Conservation (phyloP, 1,140 invertebrate species). For the Cydia pomonella region DNA sequence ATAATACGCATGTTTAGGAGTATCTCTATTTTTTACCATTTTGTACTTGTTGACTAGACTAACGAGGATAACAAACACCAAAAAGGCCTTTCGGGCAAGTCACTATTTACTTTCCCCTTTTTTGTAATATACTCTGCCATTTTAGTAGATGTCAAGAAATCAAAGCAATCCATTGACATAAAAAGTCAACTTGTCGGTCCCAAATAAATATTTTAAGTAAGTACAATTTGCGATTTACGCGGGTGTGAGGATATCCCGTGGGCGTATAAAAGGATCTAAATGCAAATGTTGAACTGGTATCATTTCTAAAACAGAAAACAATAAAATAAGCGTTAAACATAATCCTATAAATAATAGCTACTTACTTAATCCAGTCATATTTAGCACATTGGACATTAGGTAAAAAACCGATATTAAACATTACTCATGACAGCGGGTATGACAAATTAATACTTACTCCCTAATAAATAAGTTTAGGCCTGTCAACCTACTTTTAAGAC, state of each 20-base stretch:
- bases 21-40: too few relatives aligned
- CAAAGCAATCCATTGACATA: conserved; percentile 13
- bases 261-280: conserved; percentile 9
- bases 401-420: background rate
- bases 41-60: too few relatives aligned
- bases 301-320: background rate
- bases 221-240: conserved; percentile 18
- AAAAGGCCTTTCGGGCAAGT: background rate
- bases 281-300: background rate
- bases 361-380: background rate
- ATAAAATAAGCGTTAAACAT: background rate
- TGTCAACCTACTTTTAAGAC: too few relatives aligned
- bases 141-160: background rate
- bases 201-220: conserved; percentile 30
- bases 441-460: background rate
- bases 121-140: background rate
- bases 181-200: conserved; percentile 14
- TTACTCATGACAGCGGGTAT: background rate
- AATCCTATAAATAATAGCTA: background rate
- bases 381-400: background rate
- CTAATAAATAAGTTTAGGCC: too few relatives aligned
- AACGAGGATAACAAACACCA: background rate
- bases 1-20: too few relatives aligned
- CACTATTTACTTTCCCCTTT: conserved; percentile 1
- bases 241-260: background rate